phyloP scores from a whole-genome alignment of 2,797 vertebrate species.

The Sebastes steindachneri region DNA sequence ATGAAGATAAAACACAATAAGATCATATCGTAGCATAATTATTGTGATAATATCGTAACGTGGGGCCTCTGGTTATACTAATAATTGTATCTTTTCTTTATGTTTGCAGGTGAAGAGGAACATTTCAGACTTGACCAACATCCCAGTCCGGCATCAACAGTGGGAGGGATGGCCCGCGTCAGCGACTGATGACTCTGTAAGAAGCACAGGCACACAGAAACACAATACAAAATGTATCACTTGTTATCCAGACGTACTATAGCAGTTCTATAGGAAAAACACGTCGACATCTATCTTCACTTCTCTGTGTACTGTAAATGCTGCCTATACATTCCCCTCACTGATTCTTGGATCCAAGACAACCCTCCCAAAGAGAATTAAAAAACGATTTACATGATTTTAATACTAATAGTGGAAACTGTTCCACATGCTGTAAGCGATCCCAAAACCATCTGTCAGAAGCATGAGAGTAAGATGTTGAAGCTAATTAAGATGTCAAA shows the following conservation, averaged over 20 bases:
- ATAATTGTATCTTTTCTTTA: not conserved
- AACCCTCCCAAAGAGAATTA: not conserved
- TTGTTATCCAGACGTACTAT: not conserved
- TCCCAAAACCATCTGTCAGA: conserved; percentile 63
- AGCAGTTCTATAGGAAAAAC: not conserved
- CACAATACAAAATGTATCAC: not conserved
- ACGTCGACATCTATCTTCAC: not conserved
- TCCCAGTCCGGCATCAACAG: conserved; percentile 95
- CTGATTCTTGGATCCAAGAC: not conserved
- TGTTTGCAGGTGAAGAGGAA: conserved; percentile 93
- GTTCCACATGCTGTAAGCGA: conserved; percentile 27
- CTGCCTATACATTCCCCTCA: not conserved
- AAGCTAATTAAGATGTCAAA: conserved; percentile 86
- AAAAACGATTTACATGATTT: conserved; percentile 1
- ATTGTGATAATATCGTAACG: rapidly evolving
- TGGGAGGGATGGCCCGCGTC: conserved; percentile 99
- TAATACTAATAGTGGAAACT: conserved; percentile 32
- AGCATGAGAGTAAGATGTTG: conserved; percentile 71
- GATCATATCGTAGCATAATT: too few relatives aligned
- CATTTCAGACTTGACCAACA: conserved; percentile 97
- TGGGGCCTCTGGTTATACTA: not conserved
- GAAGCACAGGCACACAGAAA: conserved; percentile 51
- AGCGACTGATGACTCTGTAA: conserved; percentile 94
- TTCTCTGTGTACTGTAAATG: not conserved
- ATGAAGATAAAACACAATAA: too few relatives aligned